Percentiles rank a stretch among this genome's conserved stretches.
Evolutionary conservation across 2,797 vertebrate genomes (phyloP).

Genomic region (Crax fasciolata): DNA sequence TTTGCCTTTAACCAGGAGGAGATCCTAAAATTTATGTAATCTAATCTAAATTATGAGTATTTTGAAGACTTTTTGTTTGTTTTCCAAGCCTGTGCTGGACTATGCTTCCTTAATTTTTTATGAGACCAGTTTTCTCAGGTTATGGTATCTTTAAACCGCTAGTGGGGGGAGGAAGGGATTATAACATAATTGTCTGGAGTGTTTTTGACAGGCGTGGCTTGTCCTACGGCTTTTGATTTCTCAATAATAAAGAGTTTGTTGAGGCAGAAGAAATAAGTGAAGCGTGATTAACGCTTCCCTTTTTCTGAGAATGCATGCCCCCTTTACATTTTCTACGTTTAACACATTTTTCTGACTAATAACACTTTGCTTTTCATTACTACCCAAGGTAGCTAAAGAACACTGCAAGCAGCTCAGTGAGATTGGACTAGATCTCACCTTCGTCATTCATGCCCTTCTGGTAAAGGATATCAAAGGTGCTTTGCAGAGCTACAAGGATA

Average conservation of each 20-base stretch:
- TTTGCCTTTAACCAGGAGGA: background rate
- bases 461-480: conserved; percentile 94
- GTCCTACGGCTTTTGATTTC: background rate
- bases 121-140: background rate
- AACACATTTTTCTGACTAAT: background rate
- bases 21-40: background rate
- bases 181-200: background rate
- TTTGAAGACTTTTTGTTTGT: background rate
- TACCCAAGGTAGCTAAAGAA: conserved; percentile 93
- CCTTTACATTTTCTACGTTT: background rate
- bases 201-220: background rate
- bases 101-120: background rate
- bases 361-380: background rate
- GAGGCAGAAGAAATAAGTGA: background rate
- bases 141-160: background rate
- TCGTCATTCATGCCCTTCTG: conserved; percentile 93
- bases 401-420: conserved; percentile 96
- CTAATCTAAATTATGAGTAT: background rate
- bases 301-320: background rate
- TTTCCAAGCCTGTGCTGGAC: background rate
- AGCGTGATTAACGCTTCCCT: background rate
- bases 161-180: rapidly evolving
- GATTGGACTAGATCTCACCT: conserved; percentile 96
- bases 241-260: background rate
- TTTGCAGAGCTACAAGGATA: conserved; percentile 95